Conservation (phyloP, 2,797 vertebrate genomes). For the Scleropages formosus region DNA sequence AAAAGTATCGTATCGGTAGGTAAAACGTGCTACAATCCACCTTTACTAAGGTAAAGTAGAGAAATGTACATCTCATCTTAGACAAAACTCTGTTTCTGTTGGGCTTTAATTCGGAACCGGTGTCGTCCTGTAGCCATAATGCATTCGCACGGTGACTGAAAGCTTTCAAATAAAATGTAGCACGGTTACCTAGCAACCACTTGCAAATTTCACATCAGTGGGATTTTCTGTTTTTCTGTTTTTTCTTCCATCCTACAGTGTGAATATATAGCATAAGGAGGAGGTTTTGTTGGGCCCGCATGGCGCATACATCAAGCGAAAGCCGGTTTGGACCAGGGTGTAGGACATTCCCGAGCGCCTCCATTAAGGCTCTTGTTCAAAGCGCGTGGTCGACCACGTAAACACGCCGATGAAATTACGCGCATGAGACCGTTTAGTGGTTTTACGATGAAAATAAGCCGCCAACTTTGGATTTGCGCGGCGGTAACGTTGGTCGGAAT, state of each 20-base stretch:
- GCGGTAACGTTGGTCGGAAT: constrained; percentile 10
- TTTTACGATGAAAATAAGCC: constrained; percentile 17
- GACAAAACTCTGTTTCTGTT: neutral
- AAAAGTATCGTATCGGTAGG: neutral
- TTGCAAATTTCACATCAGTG: constrained; percentile 21
- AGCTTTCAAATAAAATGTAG: constrained; percentile 25
- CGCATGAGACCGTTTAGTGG: constrained; percentile 25
- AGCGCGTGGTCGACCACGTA: constrained; percentile 12
- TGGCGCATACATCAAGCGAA: constrained; percentile 2
- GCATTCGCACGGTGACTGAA: constrained; percentile 24
- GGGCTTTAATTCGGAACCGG: neutral
- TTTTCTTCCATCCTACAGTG: constrained; percentile 15
- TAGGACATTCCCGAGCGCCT: constrained; percentile 27
- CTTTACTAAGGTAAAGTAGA: neutral
- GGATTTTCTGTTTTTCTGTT: constrained; percentile 10
- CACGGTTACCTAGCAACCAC: constrained; percentile 24
- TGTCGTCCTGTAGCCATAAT: constrained; percentile 7
- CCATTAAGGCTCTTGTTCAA: constrained; percentile 25
- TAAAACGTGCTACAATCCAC: neutral
- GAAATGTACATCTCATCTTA: neutral
- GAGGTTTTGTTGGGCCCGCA: neutral
- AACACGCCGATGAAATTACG: constrained; percentile 29
- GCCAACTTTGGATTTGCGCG: neutral
- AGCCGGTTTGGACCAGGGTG: constrained; percentile 14
- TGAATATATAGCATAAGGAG: constrained; percentile 18